phyloP scores from a whole-genome alignment of 2,113 vertebrate genomes.

The Arizona elegans region DNA sequence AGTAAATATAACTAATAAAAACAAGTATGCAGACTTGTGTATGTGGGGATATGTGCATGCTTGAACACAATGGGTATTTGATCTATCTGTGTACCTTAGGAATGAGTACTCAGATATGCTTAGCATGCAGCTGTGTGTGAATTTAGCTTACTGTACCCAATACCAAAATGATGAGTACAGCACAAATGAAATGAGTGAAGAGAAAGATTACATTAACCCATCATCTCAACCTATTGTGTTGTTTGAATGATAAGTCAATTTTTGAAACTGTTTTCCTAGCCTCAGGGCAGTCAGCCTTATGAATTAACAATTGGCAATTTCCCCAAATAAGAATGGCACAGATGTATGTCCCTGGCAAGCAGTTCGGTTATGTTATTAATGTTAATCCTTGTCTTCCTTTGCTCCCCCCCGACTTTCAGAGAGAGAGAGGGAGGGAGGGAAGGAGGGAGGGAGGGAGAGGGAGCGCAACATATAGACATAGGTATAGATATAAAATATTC shows the following conservation, averaged over 20 bases:
- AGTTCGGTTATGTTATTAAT: neutral
- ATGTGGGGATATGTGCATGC: neutral
- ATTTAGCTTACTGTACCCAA: neutral
- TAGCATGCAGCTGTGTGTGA: neutral
- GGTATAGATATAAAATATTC: neutral
- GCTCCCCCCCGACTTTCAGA: neutral
- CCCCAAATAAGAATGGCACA: slow-evolving; percentile 1
- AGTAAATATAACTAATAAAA: neutral
- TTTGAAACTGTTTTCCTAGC: slow-evolving; percentile 28
- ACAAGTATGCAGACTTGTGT: neutral
- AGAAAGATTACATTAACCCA: slow-evolving; percentile 23
- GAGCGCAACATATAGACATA: neutral
- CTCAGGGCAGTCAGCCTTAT: slow-evolving; percentile 31
- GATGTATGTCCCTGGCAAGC: slow-evolving; percentile 19
- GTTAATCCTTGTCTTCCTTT: neutral
- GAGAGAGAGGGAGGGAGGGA: neutral
- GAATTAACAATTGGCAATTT: neutral
- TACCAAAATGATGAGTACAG: neutral
- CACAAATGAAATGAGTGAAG: neutral
- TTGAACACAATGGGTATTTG: neutral
- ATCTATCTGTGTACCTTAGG: neutral
- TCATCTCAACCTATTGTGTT: slow-evolving; percentile 24
- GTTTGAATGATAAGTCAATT: slow-evolving; percentile 17
- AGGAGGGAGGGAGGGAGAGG: neutral
- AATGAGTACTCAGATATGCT: neutral